A percentile compares a stretch with the other conserved stretches of the same genome.
Conservation (phyloP, 2,797 vertebrate genomes). For the Cryptoblepharus egeriae region DNA sequence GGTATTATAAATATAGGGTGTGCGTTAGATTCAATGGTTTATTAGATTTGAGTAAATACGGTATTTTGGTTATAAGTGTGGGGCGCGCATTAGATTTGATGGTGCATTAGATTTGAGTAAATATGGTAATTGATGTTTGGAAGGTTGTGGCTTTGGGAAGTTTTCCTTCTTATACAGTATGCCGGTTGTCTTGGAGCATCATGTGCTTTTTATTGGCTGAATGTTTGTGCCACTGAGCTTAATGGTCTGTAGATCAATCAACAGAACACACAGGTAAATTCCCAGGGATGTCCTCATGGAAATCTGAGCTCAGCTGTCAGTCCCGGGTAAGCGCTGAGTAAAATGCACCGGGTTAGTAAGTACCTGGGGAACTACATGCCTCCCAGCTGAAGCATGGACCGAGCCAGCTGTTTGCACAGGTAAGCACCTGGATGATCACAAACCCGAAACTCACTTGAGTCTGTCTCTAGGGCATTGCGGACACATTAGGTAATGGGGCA, state of each 20-base stretch:
- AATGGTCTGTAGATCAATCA: not conserved
- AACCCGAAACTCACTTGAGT: no score
- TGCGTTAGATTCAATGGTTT: no score
- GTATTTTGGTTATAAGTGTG: no score
- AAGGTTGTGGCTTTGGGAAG: no score
- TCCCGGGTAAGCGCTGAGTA: no score
- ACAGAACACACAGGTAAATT: not conserved
- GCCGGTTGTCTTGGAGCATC: not conserved
- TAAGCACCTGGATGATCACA: not conserved
- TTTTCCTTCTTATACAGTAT: no score
- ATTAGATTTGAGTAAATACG: no score
- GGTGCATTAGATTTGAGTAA: no score
- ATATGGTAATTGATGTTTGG: no score
- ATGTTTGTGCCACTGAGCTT: not conserved
- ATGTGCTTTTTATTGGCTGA: not conserved
- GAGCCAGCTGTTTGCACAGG: not conserved
- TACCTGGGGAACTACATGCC: not conserved
- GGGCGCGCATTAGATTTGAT: no score
- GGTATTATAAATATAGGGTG: no score
- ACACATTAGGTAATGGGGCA: not conserved
- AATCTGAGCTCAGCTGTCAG: not conserved
- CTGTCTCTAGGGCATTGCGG: not conserved
- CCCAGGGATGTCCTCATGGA: not conserved
- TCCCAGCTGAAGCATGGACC: no score
- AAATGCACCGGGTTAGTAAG: not conserved